Percentiles rank a stretch among this genome's conserved stretches.
phyloP scores from a whole-genome alignment of 2,797 vertebrate species.

The Pitangus sulphuratus region DNA sequence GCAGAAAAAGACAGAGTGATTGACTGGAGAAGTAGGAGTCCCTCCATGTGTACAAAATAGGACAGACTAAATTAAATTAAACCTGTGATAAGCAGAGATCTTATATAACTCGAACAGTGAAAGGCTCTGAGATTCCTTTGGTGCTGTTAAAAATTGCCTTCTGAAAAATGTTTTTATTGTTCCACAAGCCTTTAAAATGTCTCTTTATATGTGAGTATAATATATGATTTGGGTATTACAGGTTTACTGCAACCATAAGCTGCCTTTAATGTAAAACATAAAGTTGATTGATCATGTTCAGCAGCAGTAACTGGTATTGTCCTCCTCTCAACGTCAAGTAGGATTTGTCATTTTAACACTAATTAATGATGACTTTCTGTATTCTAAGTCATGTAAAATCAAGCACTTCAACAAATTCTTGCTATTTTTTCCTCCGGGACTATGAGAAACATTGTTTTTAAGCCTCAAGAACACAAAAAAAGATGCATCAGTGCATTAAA shows the following conservation, averaged over 20 bases:
- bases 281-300: conserved; percentile 6
- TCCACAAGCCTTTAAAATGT: neutral
- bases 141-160: neutral
- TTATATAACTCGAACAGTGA: conserved; percentile 3
- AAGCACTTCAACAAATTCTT: neutral
- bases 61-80: conserved; percentile 51
- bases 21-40: conserved; percentile 54
- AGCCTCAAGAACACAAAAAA: neutral
- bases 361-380: neutral
- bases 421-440: neutral
- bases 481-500: neutral
- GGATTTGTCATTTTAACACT: neutral
- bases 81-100: conserved; percentile 35
- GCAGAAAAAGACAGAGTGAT: conserved; percentile 51
- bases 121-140: neutral
- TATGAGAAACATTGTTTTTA: neutral
- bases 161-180: conserved; percentile 19
- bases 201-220: neutral
- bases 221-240: neutral
- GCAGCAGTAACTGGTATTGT: neutral
- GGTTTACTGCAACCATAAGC: conserved; percentile 13
- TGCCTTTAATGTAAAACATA: conserved; percentile 11
- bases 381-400: neutral
- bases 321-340: neutral
- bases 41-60: conserved; percentile 33